A percentile compares a stretch with the other conserved stretches of the same genome.
Evolutionary conservation across 2,113 vertebrate species (phyloP).

Genomic region (Serinus canaria): DNA sequence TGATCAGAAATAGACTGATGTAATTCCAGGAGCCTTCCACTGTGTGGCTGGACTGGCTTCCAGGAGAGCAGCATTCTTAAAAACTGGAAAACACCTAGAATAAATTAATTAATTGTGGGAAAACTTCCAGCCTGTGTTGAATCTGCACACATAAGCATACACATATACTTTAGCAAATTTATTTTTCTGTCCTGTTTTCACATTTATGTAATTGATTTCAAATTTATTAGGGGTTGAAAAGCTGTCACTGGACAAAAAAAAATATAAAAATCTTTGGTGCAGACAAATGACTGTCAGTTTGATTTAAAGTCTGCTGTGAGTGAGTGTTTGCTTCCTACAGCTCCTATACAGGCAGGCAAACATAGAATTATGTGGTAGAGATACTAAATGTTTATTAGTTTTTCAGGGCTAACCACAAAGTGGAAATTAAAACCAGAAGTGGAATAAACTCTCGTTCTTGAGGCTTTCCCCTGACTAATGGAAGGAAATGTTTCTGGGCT

Average conservation of each 20-base stretch:
- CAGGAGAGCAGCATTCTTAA: neutral
- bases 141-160: neutral
- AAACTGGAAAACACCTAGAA: neutral
- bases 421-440: conserved; percentile 34
- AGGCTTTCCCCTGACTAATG: neutral
- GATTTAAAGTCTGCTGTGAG: neutral
- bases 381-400: conserved; percentile 3
- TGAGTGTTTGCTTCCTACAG: neutral
- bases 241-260: neutral
- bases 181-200: neutral
- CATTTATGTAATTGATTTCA: neutral
- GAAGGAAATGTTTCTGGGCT: conserved; percentile 3
- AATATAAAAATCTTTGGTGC: neutral
- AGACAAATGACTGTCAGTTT: neutral
- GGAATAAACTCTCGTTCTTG: neutral
- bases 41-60: neutral
- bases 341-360: neutral
- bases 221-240: neutral
- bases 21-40: neutral
- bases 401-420: conserved; percentile 32
- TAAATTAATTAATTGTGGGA: neutral
- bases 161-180: neutral
- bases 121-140: neutral
- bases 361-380: neutral
- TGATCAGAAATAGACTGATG: neutral